Base-by-base conservation (phyloP, 2,888 invertebrate species). In the Hirtodrosophila duncani region DNA sequence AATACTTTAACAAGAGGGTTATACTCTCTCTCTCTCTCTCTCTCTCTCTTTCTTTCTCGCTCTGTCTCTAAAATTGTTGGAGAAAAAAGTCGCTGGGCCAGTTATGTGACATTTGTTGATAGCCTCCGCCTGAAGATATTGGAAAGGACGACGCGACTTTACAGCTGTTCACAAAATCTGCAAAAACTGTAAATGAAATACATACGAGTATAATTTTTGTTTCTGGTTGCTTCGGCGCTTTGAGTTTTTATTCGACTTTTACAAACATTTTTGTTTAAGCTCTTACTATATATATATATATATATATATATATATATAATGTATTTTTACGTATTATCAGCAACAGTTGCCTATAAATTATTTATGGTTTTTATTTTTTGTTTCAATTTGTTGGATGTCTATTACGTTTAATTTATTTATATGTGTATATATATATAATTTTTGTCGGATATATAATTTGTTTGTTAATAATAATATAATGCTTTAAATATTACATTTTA, bases 101-200 rank as follows among this genome's bases (percentile, higher is more conserved):
- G 74, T 77, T 72, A 57, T 57, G 67, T 74, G 78, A 74, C 74
- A 72, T 58, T 53, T 34, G 51, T n/a, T n/a, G n/a, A n/a, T n/a
- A n/a, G n/a, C n/a, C n/a, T n/a, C n/a, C n/a, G n/a, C n/a, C n/a
- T n/a, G n/a, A n/a, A n/a, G n/a, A n/a, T n/a, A n/a, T n/a, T n/a
- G n/a, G n/a, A n/a, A n/a, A n/a, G n/a, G n/a, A n/a, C n/a, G n/a
- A n/a, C n/a, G n/a, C n/a, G n/a, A n/a, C n/a, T n/a, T n/a, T n/a
- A n/a, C 42, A 60, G 37, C 50, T 50, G 50, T 31, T 38, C 16
- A 5, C 2, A 10, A 24, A 52, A 52, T 53, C 52, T 53, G 53
- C 34, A 20, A 18, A 7, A 10, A 5, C 0, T 17, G 33, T 9
- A 13, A 20, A 29, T 23, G 11, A 17, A 4, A 31, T 2, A 31